Conservation (phyloP, 2,888 invertebrate genomes). For the Callinectes sapidus region DNA sequence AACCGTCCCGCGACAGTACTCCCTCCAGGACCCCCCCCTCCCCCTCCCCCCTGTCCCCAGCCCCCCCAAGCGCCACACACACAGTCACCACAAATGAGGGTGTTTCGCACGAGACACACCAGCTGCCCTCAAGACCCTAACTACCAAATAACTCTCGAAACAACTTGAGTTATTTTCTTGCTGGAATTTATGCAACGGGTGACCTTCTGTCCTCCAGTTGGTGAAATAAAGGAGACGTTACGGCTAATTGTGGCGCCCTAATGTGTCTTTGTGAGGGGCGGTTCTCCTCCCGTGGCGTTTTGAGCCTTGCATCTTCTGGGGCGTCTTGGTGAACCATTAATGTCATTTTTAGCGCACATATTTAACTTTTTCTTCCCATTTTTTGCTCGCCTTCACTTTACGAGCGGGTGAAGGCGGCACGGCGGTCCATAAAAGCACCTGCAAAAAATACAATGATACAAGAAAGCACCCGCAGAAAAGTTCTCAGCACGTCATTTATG, state of each 20-base stretch:
- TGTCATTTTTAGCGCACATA: not conserved
- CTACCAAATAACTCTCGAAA: slow-evolving; percentile 25
- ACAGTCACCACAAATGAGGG: slow-evolving; percentile 29
- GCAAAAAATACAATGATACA: not conserved
- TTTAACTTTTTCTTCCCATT: not conserved
- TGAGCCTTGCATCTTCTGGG: not conserved
- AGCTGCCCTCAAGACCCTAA: slow-evolving; percentile 1
- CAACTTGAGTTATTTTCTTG: slow-evolving; percentile 24
- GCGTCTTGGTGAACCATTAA: slow-evolving; percentile 22
- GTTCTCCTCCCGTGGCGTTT: not conserved
- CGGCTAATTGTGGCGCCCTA: slow-evolving; percentile 18
- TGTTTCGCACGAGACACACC: slow-evolving; percentile 37
- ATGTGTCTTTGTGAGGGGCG: slow-evolving; percentile 33
- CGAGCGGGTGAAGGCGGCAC: not conserved
- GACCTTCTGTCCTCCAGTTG: slow-evolving; percentile 5
- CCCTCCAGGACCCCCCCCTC: not conserved
- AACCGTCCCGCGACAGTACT: not conserved
- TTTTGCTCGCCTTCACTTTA: not conserved
- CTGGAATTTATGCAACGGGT: slow-evolving; percentile 25
- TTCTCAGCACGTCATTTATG: not conserved
- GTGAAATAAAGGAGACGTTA: slow-evolving; percentile 34
- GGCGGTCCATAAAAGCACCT: not conserved
- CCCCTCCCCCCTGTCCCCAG: not conserved
- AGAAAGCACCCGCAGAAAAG: not conserved
- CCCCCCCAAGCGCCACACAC: not conserved